phyloP scores from a whole-genome alignment of 2,888 invertebrate genomes.

The Plusia festucae region DNA sequence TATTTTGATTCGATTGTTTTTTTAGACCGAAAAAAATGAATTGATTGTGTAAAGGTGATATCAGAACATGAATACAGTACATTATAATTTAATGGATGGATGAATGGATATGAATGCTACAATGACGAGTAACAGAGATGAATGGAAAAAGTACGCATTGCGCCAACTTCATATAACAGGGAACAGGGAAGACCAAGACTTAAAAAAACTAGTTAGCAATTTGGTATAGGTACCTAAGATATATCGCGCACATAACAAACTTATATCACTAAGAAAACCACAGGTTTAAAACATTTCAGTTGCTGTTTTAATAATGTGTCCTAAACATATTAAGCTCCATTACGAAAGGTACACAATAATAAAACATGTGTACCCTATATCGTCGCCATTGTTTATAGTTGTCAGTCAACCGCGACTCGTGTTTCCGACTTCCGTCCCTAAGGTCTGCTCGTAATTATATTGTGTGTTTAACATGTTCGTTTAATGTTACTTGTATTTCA shows the following conservation, averaged over 20 bases:
- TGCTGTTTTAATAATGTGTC: background rate
- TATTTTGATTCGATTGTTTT: too few species aligned
- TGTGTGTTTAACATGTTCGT: constrained; percentile 17
- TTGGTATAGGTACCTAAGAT: too few species aligned
- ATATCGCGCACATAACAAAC: background rate
- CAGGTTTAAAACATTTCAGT: background rate
- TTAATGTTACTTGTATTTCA: constrained; percentile 17
- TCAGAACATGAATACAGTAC: too few species aligned
- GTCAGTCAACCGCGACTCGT: constrained; percentile 42
- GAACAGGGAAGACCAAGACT: too few species aligned
- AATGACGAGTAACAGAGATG: too few species aligned
- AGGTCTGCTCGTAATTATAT: constrained; percentile 51
- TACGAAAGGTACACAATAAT: constrained; percentile 33
- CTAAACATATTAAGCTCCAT: constrained; percentile 20
- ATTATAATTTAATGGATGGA: too few species aligned
- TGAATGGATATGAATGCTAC: too few species aligned
- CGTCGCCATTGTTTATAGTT: constrained; percentile 41
- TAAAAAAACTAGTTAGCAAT: too few species aligned
- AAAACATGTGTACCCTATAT: constrained; percentile 42
- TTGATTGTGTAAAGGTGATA: too few species aligned
- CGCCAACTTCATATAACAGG: too few species aligned
- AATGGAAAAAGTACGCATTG: too few species aligned
- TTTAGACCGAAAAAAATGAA: too few species aligned
- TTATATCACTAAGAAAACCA: background rate
- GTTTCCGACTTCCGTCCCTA: constrained; percentile 46